A percentile compares a stretch with the other conserved stretches of the same genome.
These are phyloP conservation scores for Zaprionus obscuricornis DNA, from an alignment of 2,888 invertebrate genomes.

Conservation along the genomic window DNA sequence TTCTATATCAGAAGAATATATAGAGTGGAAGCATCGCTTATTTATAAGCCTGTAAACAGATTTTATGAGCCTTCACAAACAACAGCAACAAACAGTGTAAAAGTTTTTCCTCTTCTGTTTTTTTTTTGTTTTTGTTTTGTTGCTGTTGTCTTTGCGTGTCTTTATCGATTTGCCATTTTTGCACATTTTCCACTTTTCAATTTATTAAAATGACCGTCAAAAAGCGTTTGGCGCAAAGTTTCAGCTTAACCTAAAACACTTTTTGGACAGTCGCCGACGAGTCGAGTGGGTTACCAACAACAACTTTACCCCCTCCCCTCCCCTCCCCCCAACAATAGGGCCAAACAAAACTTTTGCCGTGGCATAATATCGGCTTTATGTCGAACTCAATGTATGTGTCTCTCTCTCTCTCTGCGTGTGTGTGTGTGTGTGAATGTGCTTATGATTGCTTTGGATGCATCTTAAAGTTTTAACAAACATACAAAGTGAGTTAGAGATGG, in stretches of 20 bases:
- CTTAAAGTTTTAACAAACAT: constrained; percentile 36
- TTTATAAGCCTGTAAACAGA: constrained; percentile 78
- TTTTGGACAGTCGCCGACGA: constrained; percentile 63
- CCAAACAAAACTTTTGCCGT: constrained; percentile 32
- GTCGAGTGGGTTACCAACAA: constrained; percentile 49
- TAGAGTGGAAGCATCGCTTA: constrained; percentile 47
- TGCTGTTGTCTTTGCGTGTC: too few species aligned
- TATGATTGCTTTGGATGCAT: constrained; percentile 64
- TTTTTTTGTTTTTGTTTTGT: too few species aligned
- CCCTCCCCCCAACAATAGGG: too few species aligned
- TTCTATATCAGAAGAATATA: not conserved
- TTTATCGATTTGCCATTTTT: constrained; percentile 59
- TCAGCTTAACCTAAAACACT: constrained; percentile 73
- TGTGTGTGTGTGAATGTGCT: constrained; percentile 33
- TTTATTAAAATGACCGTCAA: constrained; percentile 77
- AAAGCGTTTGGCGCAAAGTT: constrained; percentile 68
- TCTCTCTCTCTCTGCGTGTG: not conserved
- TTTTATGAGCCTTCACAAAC: constrained; percentile 72
- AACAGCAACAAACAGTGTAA: constrained; percentile 21
- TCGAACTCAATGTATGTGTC: constrained; percentile 10
- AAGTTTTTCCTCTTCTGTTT: constrained; percentile 19
- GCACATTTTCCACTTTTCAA: constrained; percentile 67
- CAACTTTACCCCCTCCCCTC: too few species aligned
- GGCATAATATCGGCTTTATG: constrained; percentile 51
- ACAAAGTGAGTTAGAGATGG: not conserved